Base-by-base conservation (phyloP, 2,888 invertebrate genomes). In the Acronicta aceris region DNA sequence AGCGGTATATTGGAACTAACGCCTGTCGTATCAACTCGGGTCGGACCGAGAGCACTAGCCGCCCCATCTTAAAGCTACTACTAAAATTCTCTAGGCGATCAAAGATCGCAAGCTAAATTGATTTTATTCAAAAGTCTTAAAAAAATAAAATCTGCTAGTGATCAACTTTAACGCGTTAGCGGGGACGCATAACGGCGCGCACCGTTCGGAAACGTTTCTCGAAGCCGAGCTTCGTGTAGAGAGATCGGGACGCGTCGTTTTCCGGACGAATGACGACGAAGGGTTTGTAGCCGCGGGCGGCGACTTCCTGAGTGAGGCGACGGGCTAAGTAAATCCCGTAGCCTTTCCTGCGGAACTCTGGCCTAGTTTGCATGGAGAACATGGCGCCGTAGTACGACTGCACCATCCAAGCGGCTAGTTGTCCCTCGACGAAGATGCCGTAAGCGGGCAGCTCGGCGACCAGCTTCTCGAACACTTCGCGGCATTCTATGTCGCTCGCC, bases 371-470 rank as follows among this genome's bases (percentile, higher is more conserved):
- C 98, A 98, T 98, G 52, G 98, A 98, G 94, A 98, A 98, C 98
- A 98, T 98, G 67, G 98, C 98, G 25, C 98, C 98, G 89, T 98
- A 98, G 91, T 98, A 98, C 17, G 97, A 97, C 89, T 98, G 98
- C 49, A 98, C 97, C 98, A 98, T 98, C 98, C 98, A 98, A 27
- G 98, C 98, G 38, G 97, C 98, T 71, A 98, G 93, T 80, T 96
- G 96, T 51, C 97, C 97, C 57, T 95, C 95, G 82, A 95, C 96
- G 89, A 98, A 98, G 70, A 98, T 96, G 40, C 98, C 98, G 87
- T 97, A 97, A 16, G 97, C 98, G 10, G 98, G 97, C 74, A 98
- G 95, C 82, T 96, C 96, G 60, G 96, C 95, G 66, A 98, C 97
- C 65, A 98, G 95, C 89, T 96, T 96, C 85, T 97, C 96, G 89